A percentile compares a stretch with the other conserved stretches of the same genome.
phyloP scores from a whole-genome alignment of 1,140 invertebrate genomes.

The Drosophila bifasciata region DNA sequence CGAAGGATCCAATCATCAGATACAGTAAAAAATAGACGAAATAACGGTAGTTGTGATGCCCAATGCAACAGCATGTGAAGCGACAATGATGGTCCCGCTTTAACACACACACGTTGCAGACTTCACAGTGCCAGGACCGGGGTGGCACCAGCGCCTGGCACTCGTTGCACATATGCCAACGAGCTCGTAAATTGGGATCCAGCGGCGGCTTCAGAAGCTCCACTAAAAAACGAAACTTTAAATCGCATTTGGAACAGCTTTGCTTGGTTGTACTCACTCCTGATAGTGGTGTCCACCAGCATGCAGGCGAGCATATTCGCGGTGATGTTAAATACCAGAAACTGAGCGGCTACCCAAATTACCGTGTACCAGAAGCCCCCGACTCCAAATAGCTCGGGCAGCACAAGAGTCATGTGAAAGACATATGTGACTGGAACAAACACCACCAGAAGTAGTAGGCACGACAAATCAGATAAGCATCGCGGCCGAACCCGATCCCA shows the following conservation, averaged over 20 bases:
- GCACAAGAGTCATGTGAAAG: constrained; percentile 87
- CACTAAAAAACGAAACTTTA: constrained; percentile 23
- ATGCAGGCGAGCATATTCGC: constrained; percentile 91
- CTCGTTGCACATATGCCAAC: constrained; percentile 90
- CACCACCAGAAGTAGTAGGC: constrained; percentile 65
- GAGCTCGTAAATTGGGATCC: constrained; percentile 20
- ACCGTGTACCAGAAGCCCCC: constrained; percentile 85
- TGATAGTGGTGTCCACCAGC: constrained; percentile 89
- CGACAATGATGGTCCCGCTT: constrained; percentile 98
- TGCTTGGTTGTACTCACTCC: constrained; percentile 79
- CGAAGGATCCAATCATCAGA: constrained; percentile 89
- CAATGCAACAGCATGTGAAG: constrained; percentile 95
- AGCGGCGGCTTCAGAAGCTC: constrained; percentile 58
- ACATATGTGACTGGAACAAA: constrained; percentile 68
- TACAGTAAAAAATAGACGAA: constrained; percentile 94
- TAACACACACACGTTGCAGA: constrained; percentile 92
- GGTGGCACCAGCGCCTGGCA: constrained; percentile 94
- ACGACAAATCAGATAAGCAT: constrained; percentile 37
- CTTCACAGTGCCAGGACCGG: constrained; percentile 94
- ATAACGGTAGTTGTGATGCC: constrained; percentile 94
- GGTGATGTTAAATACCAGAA: constrained; percentile 90
- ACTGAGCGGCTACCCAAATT: constrained; percentile 88
- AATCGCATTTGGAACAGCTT: background rate
- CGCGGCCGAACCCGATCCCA: constrained; percentile 40
- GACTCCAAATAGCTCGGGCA: constrained; percentile 86